Evolutionary conservation across 1,140 invertebrate species (phyloP), one percentile per base, ranked within the genome.

Genomic region (Sitobion miscanthi): DNA sequence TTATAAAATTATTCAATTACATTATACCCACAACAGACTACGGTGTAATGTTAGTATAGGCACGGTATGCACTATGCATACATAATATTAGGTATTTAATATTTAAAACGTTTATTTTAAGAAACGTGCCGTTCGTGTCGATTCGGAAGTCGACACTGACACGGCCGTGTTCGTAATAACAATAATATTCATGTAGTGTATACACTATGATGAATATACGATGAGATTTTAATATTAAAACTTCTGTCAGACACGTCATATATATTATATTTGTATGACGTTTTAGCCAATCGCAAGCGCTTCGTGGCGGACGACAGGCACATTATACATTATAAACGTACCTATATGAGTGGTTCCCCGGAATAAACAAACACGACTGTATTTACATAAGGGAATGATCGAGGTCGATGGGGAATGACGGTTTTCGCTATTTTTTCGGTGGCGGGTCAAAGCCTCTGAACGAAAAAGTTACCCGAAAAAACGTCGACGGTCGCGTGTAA

Each of bases 191-290:
- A 77, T n/a, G n/a, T 17, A 77, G n/a, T 77, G 30, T 2, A n/a
- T 35, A 77, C n/a, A 77, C 62, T 0, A 7, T 23, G 54, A 54
- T 54, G 6, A 54, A 54, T 54, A 57, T 57, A 25, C 57, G 14
- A 77, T 77, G 62, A 77, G 30, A 77, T 77, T 77, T 69, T 77
- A 77, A 77, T 77, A 77, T 77, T 77, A 77, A n/a, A 77, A n/a
- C 62, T 23, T 77, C 62, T n/a, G 62, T 77, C 62, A 77, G n/a
- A n/a, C n/a, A 77, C 62, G 62, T 77, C 30, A 77, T 77, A 21
- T 54, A 54, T 49, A 49, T 11, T 52, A 54, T 54, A 54, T 54
- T 0, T 4, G 52, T 21, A n/a, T 20, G 30, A n/a, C 14, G n/a
- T 77, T 77, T 35, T n/a, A n/a, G n/a, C 62, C n/a, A 77, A 77